Conservation (phyloP, 1,140 invertebrate species). For the Hypothenemus hampei region DNA sequence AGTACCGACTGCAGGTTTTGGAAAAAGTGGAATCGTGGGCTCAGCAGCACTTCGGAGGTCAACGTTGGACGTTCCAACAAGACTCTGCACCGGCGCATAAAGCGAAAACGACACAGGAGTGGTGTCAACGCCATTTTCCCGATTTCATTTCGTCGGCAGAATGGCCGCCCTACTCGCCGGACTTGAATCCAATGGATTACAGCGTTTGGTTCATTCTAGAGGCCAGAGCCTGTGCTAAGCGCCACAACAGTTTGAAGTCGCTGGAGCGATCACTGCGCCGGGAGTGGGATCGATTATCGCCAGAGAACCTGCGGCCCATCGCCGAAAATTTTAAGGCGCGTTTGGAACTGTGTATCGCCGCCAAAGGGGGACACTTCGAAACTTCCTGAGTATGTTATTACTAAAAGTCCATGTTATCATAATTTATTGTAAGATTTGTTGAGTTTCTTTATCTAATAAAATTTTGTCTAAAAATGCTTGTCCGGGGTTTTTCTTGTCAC, state of each 20-base stretch:
- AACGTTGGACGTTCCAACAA: conserved; percentile 15
- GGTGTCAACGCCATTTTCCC: conserved; percentile 7
- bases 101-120: conserved; percentile 16
- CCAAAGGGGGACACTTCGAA: neutral
- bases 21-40: conserved; percentile 2
- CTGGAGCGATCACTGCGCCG: neutral
- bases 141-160: conserved; percentile 1
- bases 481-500: too few relatives aligned
- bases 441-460: too few relatives aligned
- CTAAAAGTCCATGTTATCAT: neutral
- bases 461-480: too few relatives aligned
- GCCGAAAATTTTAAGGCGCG: neutral
- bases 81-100: conserved; percentile 20
- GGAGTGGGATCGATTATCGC: neutral
- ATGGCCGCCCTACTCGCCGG: conserved; percentile 10
- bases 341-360: neutral
- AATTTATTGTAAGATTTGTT: neutral
- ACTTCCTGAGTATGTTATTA: neutral
- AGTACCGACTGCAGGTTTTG: too few relatives aligned
- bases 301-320: neutral
- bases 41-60: neutral
- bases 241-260: neutral
- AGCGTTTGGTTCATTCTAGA: conserved; percentile 8
- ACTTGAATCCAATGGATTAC: conserved; percentile 11
- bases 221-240: neutral